Base-by-base conservation (phyloP, 2,797 vertebrate genomes). In the Cheirogaleus major region DNA sequence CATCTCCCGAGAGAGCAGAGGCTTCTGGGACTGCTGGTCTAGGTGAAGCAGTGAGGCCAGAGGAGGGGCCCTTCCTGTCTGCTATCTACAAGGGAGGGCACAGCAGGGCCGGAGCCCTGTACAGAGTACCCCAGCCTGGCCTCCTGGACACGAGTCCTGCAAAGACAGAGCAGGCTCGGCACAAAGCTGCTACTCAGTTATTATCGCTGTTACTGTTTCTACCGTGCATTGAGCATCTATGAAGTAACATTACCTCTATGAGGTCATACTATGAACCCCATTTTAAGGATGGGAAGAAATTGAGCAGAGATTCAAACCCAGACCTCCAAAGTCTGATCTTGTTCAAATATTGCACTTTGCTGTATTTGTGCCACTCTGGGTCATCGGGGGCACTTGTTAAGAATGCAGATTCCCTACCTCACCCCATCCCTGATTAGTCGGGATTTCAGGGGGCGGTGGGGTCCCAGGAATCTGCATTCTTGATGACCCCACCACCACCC, bases 211-310 rank as follows among this genome's bases (percentile, higher is more conserved):
- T 27, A 11, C 4, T 76, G 32, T 59, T 70, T 67, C 72, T 50
- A 61, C 78, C 7, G 1, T 1, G 1, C 7, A 0, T 12, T 3
- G 15, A 57, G 38, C 32, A 57, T 22, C 57, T 81, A 0, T 1
- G n/a, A 72, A 17, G 43, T 25, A 75, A 57, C 11, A 3, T 11
- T 61, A 6, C 89, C 57, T 82, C 75, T 0, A 15, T 0, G 23
- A 92, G 38, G 75, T 41, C 81, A 11, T 14, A 61, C n/a, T 61
- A 78, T 32, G 45, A 57, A 27, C 41, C 12, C 55, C n/a, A 30
- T 70, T n/a, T 75, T 48, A 88, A 43, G 23, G 8, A 72, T 67
- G 32, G 63, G 55, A 48, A 87, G 63, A 61, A 72, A 69, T 4
- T 45, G 41, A 79, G 15, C 23, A 17, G 70, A 73, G 22, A 50